Conservation (phyloP, 2,113 vertebrate genomes). For the Hydropotes inermis region DNA sequence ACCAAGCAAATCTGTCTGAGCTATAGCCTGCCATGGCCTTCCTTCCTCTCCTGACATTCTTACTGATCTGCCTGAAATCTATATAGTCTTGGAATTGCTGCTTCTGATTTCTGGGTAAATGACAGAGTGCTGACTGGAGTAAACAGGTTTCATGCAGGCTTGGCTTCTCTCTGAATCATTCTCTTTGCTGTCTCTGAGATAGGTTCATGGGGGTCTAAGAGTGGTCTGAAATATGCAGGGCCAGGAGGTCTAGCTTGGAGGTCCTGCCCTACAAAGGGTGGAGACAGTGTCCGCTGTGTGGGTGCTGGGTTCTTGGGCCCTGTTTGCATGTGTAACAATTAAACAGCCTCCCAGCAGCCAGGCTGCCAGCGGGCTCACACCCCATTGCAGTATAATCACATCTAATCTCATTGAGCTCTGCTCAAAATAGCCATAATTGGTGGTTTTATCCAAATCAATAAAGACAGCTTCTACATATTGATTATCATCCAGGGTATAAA, state of each 20-base stretch:
- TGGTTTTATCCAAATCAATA: conserved; percentile 76
- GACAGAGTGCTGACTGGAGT: neutral
- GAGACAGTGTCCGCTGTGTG: neutral
- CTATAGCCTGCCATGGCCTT: neutral
- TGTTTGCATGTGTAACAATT: conserved; percentile 43
- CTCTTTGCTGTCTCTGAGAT: neutral
- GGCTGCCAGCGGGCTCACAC: conserved; percentile 35
- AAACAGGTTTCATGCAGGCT: neutral
- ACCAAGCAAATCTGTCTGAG: neutral
- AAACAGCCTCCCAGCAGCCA: conserved; percentile 32
- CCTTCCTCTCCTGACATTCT: neutral
- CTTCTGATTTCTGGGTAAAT: conserved; percentile 57
- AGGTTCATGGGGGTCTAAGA: neutral
- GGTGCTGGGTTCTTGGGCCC: neutral
- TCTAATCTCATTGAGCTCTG: conserved; percentile 62
- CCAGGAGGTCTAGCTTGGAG: neutral
- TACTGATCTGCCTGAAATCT: conserved; percentile 21
- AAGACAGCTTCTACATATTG: conserved; percentile 71
- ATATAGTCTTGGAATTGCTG: conserved; percentile 47
- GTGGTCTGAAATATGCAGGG: neutral
- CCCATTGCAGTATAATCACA: conserved; percentile 68
- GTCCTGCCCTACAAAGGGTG: conserved; percentile 17
- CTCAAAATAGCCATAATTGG: conserved; percentile 74
- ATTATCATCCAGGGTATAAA: conserved; percentile 72
- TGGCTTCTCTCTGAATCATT: neutral